Evolutionary conservation across 37 sponge, comb jelly and placozoan genomes (phyloP), one percentile per base, ranked within the genome.

Genomic region (Oscarella lobularis): DNA sequence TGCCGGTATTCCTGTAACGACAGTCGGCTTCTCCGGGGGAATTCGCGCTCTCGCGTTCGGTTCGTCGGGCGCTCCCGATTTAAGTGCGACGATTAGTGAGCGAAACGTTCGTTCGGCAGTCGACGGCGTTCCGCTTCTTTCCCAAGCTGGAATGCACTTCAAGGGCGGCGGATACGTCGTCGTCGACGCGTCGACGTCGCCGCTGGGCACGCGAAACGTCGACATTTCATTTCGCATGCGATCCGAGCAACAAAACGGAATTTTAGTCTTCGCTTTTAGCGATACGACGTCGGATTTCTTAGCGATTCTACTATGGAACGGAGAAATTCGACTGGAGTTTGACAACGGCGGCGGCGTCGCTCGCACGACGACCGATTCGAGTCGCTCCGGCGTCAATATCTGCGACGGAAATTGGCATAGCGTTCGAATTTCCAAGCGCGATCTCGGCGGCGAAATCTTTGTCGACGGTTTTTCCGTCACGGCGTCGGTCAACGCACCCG

Each of bases 331-430:
- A 5, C 33, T 68, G 5, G 31, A 29, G 29, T 68, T 68, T 68
- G 31, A 68, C 31, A 68, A 68, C 33, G 71, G 71, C 6, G 71
- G 71, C 33, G 71, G 71, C 31, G 4, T 4, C 6, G 71, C 31
- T 4, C 29, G 6, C 31, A 14, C 31, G 6, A 5, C 6, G 71
- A 68, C 71, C 6, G 6, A 32, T 68, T 14, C 33, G 6, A 20
- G 31, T 34, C 35, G 29, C 6, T 5, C 71, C 6, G 6, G 29
- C 6, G 31, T 68, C 31, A 20, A 4, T 20, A 4, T 68, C 4
- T 68, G 71, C 33, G 71, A 68, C 33, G 71, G 71, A 5, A 4
- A 68, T 5, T 68, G 71, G 71, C 71, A 68, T 20, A 68, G 35
- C 33, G 31, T 68, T 4, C 6, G 6, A 20, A 20, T 68, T 35